Conservation (phyloP, 2,113 vertebrate genomes). For the Paracanthobrama guichenoti region DNA sequence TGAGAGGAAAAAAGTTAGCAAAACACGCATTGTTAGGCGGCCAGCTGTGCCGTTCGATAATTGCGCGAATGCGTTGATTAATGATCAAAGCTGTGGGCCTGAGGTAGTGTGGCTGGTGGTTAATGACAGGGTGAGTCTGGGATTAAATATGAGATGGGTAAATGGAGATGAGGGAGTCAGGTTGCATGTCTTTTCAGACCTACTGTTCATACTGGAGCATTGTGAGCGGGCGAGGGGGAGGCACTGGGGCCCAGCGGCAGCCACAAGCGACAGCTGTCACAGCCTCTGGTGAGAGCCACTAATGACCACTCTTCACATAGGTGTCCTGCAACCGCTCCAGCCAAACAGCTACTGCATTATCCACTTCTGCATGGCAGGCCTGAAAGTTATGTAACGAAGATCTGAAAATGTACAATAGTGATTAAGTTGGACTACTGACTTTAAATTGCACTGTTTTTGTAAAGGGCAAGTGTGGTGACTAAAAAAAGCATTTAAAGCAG, state of each 20-base stretch:
- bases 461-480: background rate
- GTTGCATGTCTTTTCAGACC: constrained; percentile 59
- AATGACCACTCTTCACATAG: constrained; percentile 49
- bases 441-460: background rate
- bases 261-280: constrained; percentile 58
- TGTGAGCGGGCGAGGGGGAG: constrained; percentile 53
- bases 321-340: constrained; percentile 46
- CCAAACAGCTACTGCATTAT: constrained; percentile 32
- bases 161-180: constrained; percentile 60
- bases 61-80: constrained; percentile 51
- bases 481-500: background rate
- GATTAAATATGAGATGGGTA: constrained; percentile 61
- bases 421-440: constrained; percentile 18
- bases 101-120: constrained; percentile 39
- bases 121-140: constrained; percentile 55
- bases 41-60: constrained; percentile 35
- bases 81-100: constrained; percentile 43
- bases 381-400: background rate
- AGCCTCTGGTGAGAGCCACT: constrained; percentile 44
- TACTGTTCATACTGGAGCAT: constrained; percentile 53
- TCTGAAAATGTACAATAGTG: background rate
- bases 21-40: background rate
- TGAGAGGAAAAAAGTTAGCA: background rate
- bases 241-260: constrained; percentile 31
- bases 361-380: constrained; percentile 15